phyloP scores from a whole-genome alignment of 2,113 vertebrate genomes.

The Labeo rohita region DNA sequence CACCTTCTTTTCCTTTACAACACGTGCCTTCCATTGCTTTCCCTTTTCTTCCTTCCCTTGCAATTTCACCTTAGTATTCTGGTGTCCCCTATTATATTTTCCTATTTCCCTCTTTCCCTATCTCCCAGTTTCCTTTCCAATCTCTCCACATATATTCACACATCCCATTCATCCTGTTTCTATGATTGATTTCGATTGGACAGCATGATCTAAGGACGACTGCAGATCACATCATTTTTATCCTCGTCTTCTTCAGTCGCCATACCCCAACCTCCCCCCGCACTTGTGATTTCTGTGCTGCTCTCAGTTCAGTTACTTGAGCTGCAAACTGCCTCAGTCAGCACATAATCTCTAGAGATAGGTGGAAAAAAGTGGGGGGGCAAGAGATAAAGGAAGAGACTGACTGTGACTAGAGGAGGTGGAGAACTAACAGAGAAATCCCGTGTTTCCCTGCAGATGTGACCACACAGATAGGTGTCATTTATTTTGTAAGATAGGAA shows the following conservation, averaged over 20 bases:
- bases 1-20: background rate
- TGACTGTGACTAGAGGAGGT: conserved; percentile 35
- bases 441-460: conserved; percentile 19
- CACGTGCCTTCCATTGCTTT: background rate
- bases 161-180: conserved; percentile 44
- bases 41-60: background rate
- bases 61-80: conserved; percentile 34
- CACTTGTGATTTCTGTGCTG: conserved; percentile 25
- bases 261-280: background rate
- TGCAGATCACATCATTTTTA: conserved; percentile 59
- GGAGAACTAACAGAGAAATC: conserved; percentile 31
- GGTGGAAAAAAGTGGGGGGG: conserved; percentile 46
- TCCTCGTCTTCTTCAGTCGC: conserved; percentile 21
- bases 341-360: conserved; percentile 71
- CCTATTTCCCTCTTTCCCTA: conserved; percentile 9
- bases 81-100: conserved; percentile 49
- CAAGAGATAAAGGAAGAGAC: conserved; percentile 54
- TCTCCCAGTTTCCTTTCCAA: conserved; percentile 27
- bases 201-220: conserved; percentile 60
- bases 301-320: conserved; percentile 57
- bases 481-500: background rate
- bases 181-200: conserved; percentile 64
- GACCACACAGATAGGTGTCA: conserved; percentile 7
- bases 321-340: conserved; percentile 76
- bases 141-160: conserved; percentile 34